Conservation (phyloP, 1,140 invertebrate species). For the Diachasmimorpha longicaudata region DNA sequence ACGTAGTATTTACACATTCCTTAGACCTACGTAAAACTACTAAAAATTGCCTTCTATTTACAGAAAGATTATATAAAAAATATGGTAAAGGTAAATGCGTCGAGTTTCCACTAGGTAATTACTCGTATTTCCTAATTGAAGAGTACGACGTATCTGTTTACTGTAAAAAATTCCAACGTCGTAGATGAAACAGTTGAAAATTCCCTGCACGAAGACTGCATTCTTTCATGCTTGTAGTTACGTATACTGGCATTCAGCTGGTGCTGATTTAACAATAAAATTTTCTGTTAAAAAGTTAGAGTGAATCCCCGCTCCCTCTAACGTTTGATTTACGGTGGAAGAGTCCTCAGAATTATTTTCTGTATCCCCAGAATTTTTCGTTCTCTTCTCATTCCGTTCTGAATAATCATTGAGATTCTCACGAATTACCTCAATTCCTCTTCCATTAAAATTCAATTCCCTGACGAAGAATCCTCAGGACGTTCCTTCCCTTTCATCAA, state of each 20-base stretch:
- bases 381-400: too few species aligned
- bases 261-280: not conserved
- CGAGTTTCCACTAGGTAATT: conserved; percentile 8
- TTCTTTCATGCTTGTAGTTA: not conserved
- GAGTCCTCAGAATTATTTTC: too few species aligned
- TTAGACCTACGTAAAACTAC: conserved; percentile 8
- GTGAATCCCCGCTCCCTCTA: not conserved
- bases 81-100: conserved; percentile 33
- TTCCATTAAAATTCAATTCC: too few species aligned
- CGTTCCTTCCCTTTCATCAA: not conserved
- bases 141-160: not conserved
- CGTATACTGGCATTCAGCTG: not conserved
- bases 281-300: not conserved
- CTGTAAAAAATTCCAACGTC: not conserved
- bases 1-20: conserved; percentile 29
- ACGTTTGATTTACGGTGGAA: not conserved
- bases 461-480: too few species aligned
- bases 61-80: conserved; percentile 51
- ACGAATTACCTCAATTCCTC: too few species aligned
- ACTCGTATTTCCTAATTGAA: not conserved
- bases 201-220: not conserved
- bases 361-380: too few species aligned
- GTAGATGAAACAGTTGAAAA: not conserved
- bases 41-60: conserved; percentile 36
- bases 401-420: too few species aligned